These are phyloP conservation scores for Ypsolopha sequella DNA, from an alignment of 2,888 invertebrate species.

Conservation along the genomic window DNA sequence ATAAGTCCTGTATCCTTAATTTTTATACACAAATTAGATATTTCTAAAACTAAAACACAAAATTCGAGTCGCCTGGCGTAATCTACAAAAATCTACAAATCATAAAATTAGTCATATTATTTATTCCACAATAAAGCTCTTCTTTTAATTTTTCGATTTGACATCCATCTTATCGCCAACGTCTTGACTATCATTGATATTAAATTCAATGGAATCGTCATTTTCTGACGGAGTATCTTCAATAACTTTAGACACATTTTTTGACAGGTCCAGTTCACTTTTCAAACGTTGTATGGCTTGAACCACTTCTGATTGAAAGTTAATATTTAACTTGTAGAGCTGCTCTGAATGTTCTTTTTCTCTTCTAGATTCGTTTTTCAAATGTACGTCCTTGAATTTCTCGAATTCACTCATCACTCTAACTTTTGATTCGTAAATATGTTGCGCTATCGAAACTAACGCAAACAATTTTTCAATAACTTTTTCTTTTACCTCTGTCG, in stretches of 20 bases:
- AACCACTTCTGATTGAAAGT: slow-evolving; percentile 57
- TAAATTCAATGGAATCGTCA: slow-evolving; percentile 29
- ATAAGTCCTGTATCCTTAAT: too few relatives aligned
- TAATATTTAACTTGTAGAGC: slow-evolving; percentile 57
- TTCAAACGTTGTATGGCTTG: slow-evolving; percentile 55
- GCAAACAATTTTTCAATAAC: slow-evolving; percentile 55
- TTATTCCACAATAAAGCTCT: neutral
- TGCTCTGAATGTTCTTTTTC: slow-evolving; percentile 61
- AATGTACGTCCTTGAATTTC: slow-evolving; percentile 53
- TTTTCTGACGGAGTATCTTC: slow-evolving; percentile 22
- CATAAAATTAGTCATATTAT: neutral
- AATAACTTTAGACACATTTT: slow-evolving; percentile 30
- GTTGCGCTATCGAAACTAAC: slow-evolving; percentile 59
- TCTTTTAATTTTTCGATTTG: neutral
- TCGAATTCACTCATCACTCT: slow-evolving; percentile 56
- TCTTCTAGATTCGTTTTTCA: slow-evolving; percentile 49
- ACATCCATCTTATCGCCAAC: neutral
- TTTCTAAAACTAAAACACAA: too few relatives aligned
- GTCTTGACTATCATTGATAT: slow-evolving; percentile 13
- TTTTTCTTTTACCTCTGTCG: slow-evolving; percentile 52
- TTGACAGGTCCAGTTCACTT: slow-evolving; percentile 52
- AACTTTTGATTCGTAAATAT: slow-evolving; percentile 58
- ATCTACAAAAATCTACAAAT: too few relatives aligned
- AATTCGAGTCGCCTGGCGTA: too few relatives aligned
- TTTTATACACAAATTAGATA: too few relatives aligned